Evolutionary conservation across 2,797 vertebrate species (phyloP), one percentile per base, ranked within the genome.

Genomic region (Syngnathus acus): DNA sequence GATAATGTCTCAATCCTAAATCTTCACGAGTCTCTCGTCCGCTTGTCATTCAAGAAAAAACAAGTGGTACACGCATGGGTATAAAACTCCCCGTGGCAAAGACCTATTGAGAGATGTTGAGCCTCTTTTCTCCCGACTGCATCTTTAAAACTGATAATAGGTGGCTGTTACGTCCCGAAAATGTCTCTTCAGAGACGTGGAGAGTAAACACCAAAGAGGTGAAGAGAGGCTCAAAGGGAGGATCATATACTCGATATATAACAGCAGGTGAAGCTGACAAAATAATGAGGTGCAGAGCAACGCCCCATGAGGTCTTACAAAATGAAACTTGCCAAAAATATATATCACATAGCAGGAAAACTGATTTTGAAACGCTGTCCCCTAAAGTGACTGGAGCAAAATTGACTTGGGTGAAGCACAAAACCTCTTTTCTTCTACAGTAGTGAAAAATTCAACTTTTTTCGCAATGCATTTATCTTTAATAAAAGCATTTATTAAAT

Each of bases 1-100:
- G 79, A 82, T 82, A 70, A 79, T 71, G 13, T 81, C 78, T 85
- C 79, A 72, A 81, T 86, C 69, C 80, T 77, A 78, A 77, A 61
- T 72, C 73, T 72, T 72, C 68, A 62, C 66, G 11, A 26, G 53
- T 74, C 68, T 71, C 72, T 73, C 68, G 61, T 61, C 75, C 66
- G 65, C 65, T 54, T 68, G 71, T 68, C 71, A 13, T 69, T 63
- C 48, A 40, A 32, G 16, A 17, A 14, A 37, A 26, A 8, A 32
- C 6, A 38, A 37, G 0, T 45, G 7, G 70, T 72, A 78, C 76
- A 77, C 59, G 14, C 50, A 7, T 8, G 16, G 47, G 26, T 37
- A 58, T 17, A 58, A 26, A 58, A n/a, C n/a, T 51, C n/a, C 19
- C n/a, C n/a, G 37, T 19, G 5, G 32, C 16, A 8, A 8, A 26